These are phyloP conservation scores for Loris lydekkerianus DNA, from an alignment of 2,797 vertebrate genomes.

Conservation along the genomic window DNA sequence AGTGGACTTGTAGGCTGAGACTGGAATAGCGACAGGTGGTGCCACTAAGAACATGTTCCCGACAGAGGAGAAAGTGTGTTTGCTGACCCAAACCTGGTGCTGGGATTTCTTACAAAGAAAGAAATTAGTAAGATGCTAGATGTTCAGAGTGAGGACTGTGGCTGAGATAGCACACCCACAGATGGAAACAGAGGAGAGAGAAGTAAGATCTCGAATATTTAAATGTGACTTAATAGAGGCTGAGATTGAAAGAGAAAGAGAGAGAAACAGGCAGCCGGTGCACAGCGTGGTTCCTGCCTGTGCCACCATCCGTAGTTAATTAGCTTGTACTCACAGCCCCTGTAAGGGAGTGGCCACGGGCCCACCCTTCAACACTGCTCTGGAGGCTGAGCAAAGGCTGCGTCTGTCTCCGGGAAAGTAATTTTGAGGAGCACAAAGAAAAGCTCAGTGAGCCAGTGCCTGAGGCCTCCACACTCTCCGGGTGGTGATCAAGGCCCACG, in stretches of 20 bases:
- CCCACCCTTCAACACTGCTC: neutral
- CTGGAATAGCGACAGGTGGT: neutral
- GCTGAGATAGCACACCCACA: neutral
- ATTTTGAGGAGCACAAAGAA: constrained; percentile 39
- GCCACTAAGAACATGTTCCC: neutral
- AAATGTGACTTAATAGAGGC: neutral
- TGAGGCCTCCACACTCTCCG: neutral
- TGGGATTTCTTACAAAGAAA: neutral
- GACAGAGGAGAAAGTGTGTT: neutral
- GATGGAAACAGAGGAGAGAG: neutral
- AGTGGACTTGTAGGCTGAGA: neutral
- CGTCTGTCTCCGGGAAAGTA: constrained; percentile 65
- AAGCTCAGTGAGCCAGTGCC: neutral
- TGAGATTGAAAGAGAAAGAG: neutral
- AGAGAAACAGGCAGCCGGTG: neutral
- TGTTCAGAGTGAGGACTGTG: neutral
- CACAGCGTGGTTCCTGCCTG: neutral
- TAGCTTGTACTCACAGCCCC: neutral
- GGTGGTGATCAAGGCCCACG: neutral
- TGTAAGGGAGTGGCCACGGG: neutral
- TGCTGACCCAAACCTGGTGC: neutral
- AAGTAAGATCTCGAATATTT: neutral
- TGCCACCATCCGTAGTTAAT: constrained; percentile 33
- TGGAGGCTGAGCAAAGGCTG: neutral
- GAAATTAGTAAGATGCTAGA: neutral